Percentiles rank a stretch among this genome's conserved stretches.
These are phyloP conservation scores for Synergus japonicus DNA, from an alignment of 2,888 invertebrate genomes.

Conservation along the genomic window DNA sequence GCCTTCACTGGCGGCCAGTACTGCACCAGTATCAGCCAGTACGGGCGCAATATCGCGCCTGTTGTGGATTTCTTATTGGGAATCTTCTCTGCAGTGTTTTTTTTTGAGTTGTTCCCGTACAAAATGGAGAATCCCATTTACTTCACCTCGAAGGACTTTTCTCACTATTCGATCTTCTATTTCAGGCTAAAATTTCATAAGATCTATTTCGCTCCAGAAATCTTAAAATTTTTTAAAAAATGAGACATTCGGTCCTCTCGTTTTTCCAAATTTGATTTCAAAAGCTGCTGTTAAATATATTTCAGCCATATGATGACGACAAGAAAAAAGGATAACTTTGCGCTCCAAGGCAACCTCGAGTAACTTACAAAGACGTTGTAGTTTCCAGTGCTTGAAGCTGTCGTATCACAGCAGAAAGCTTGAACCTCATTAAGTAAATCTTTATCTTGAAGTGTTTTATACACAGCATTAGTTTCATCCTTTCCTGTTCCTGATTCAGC, in stretches of 20 bases:
- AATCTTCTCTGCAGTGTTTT: too few relatives aligned
- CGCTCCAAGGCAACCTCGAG: constrained; percentile 59
- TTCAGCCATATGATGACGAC: constrained; percentile 63
- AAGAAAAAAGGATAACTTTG: constrained; percentile 56
- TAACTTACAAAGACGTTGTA: constrained; percentile 54
- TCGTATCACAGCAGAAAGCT: constrained; percentile 63
- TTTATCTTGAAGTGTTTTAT: constrained; percentile 30
- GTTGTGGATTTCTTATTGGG: too few relatives aligned
- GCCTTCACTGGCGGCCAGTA: too few relatives aligned
- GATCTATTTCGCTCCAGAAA: constrained; percentile 52
- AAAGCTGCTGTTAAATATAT: constrained; percentile 58
- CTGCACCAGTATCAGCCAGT: too few relatives aligned
- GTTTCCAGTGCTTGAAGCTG: constrained; percentile 59
- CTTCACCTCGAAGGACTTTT: too few relatives aligned
- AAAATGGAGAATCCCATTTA: too few relatives aligned
- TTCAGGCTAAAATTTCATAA: constrained; percentile 44
- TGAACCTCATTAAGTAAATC: constrained; percentile 54
- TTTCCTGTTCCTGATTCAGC: constrained; percentile 25
- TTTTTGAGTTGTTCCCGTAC: too few relatives aligned
- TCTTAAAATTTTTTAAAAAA: constrained; percentile 58
- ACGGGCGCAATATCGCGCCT: too few relatives aligned
- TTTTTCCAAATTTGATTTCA: constrained; percentile 51
- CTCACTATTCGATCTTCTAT: too few relatives aligned
- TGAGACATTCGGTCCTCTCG: constrained; percentile 55
- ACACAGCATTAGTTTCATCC: constrained; percentile 45